A percentile compares a stretch with the other conserved stretches of the same genome.
phyloP scores from a whole-genome alignment of 2,113 vertebrate genomes.

The Mesitornis unicolor region DNA sequence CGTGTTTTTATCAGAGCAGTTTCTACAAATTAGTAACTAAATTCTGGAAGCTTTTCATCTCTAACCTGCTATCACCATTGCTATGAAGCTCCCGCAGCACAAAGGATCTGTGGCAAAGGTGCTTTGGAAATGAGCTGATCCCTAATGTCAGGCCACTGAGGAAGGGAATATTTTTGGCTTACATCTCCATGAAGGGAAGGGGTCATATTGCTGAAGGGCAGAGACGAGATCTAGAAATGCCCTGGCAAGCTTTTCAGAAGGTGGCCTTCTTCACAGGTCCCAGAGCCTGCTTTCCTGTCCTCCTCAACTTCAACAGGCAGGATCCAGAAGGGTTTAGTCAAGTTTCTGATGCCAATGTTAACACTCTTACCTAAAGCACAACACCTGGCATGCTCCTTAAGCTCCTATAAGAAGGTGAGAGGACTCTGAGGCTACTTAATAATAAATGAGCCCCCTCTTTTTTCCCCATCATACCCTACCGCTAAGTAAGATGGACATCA shows the following conservation, averaged over 20 bases:
- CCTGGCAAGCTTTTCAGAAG: not conserved
- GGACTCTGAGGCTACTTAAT: not conserved
- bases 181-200: not conserved
- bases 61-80: not conserved
- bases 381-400: conserved; percentile 11
- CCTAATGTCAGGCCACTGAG: not conserved
- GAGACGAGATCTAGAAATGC: conserved; percentile 38
- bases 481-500: not conserved
- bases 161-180: conserved; percentile 14
- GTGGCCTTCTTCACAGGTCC: not conserved
- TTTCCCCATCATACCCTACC: not conserved
- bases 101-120: not conserved
- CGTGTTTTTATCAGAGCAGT: not conserved
- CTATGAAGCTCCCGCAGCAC: not conserved
- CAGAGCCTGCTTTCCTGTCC: not conserved
- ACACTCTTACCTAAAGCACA: conserved; percentile 28
- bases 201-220: conserved; percentile 11
- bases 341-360: not conserved
- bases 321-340: not conserved
- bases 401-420: conserved; percentile 4
- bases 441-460: not conserved
- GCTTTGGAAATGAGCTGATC: not conserved
- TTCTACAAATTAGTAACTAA: not conserved
- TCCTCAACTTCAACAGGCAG: not conserved
- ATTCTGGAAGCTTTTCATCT: not conserved